A percentile compares a stretch with the other conserved stretches of the same genome.
phyloP scores from a whole-genome alignment of 53 echinoderm and acorn worm genomes.

The Henricia sp. region DNA sequence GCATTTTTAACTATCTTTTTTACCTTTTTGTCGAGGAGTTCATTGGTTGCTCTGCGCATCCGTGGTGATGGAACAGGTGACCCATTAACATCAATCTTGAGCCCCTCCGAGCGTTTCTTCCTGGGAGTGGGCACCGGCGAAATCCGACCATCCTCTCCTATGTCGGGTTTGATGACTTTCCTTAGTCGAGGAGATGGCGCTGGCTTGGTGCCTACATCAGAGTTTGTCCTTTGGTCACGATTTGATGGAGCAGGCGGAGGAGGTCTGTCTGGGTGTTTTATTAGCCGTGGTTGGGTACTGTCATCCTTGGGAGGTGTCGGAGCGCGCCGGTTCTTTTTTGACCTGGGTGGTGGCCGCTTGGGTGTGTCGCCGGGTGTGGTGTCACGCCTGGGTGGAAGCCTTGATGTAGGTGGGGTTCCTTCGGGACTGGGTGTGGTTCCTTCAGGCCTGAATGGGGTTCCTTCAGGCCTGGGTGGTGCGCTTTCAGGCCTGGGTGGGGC shows the following conservation, averaged over 20 bases:
- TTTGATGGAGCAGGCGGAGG: conserved; percentile 49
- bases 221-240: conserved; percentile 16
- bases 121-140: conserved; percentile 45
- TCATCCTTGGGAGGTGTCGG: conserved; percentile 43
- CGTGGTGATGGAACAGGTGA: conserved; percentile 36
- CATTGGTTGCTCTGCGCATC: conserved; percentile 38
- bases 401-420: conserved; percentile 6
- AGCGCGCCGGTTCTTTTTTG: conserved; percentile 68
- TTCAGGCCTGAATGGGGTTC: conserved; percentile 16
- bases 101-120: conserved; percentile 5
- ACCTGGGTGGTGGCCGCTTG: conserved; percentile 59
- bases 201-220: conserved; percentile 22
- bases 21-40: conserved; percentile 2
- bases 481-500: conserved; percentile 18
- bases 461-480: conserved; percentile 20
- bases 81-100: background rate
- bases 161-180: conserved; percentile 27
- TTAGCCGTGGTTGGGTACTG: conserved; percentile 7
- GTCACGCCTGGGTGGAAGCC: conserved; percentile 13
- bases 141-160: conserved; percentile 20
- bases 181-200: conserved; percentile 74
- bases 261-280: conserved; percentile 30
- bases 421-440: conserved; percentile 47
- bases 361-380: background rate
- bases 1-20: background rate